These are phyloP conservation scores for Neoseiulus cucumeris DNA, from an alignment of 1,140 invertebrate genomes.

Conservation along the genomic window DNA sequence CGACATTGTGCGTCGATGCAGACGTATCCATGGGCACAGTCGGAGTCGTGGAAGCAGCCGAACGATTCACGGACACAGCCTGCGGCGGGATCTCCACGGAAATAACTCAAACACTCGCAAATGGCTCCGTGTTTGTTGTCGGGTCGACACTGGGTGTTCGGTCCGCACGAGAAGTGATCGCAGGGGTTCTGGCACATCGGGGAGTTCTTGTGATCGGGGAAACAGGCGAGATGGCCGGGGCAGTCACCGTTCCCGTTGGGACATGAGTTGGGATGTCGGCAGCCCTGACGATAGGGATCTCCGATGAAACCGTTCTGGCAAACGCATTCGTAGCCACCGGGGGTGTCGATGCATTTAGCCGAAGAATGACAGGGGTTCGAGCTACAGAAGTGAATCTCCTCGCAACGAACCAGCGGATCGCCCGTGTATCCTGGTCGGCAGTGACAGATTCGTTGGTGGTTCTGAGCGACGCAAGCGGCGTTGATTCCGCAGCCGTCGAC, in stretches of 20 bases:
- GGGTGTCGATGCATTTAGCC: slow-evolving; percentile 47
- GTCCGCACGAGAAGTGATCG: slow-evolving; percentile 44
- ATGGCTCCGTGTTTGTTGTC: slow-evolving; percentile 47
- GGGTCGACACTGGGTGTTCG: slow-evolving; percentile 46
- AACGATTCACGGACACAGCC: slow-evolving; percentile 47
- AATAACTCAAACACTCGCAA: slow-evolving; percentile 50
- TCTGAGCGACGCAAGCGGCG: slow-evolving; percentile 64
- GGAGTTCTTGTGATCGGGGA: slow-evolving; percentile 39
- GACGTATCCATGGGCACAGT: slow-evolving; percentile 47
- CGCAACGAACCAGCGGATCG: slow-evolving; percentile 28
- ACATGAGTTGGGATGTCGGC: slow-evolving; percentile 47
- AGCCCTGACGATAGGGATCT: slow-evolving; percentile 44
- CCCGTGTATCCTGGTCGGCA: slow-evolving; percentile 40
- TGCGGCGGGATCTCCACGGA: slow-evolving; percentile 37
- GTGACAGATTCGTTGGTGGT: slow-evolving; percentile 49
- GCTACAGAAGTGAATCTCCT: slow-evolving; percentile 33
- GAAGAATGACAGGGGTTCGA: slow-evolving; percentile 56
- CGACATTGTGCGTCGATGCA: slow-evolving; percentile 63
- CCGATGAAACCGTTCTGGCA: slow-evolving; percentile 53
- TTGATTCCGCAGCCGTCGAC: slow-evolving; percentile 46
- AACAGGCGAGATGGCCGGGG: slow-evolving; percentile 46
- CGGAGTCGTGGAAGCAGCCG: slow-evolving; percentile 43
- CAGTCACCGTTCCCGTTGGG: slow-evolving; percentile 49
- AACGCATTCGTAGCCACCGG: slow-evolving; percentile 43
- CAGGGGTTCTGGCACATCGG: slow-evolving; percentile 63